Evolutionary conservation across 2,888 invertebrate species (phyloP).

Genomic region (Drosophila peninsularis): DNA sequence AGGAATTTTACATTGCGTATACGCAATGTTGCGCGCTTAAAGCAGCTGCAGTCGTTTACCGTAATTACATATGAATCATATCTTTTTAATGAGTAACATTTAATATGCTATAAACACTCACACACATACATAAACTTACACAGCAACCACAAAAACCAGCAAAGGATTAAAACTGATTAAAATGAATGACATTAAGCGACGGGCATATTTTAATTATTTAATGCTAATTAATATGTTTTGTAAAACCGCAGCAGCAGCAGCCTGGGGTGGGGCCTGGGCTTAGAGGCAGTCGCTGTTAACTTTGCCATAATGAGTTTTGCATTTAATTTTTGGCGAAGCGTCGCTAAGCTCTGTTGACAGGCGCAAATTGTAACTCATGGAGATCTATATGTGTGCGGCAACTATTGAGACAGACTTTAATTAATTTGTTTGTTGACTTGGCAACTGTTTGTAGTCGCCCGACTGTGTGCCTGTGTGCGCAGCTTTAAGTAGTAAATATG

Average conservation of each 20-base stretch:
- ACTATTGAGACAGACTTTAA: slow-evolving; percentile 78
- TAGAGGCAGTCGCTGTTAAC: slow-evolving; percentile 58
- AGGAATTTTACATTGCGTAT: slow-evolving; percentile 13
- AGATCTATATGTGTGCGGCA: slow-evolving; percentile 49
- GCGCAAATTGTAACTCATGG: slow-evolving; percentile 59
- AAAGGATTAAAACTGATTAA: slow-evolving; percentile 76
- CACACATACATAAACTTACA: slow-evolving; percentile 21
- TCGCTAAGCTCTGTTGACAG: slow-evolving; percentile 73
- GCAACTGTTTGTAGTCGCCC: slow-evolving; percentile 54
- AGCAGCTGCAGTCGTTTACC: slow-evolving; percentile 34
- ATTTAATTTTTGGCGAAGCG: slow-evolving; percentile 71
- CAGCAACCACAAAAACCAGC: slow-evolving; percentile 53
- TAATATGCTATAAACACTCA: slow-evolving; percentile 48
- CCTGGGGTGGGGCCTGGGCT: slow-evolving; percentile 18
- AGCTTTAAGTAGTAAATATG: slow-evolving; percentile 57
- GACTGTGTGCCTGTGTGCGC: background rate
- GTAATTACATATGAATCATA: slow-evolving; percentile 51
- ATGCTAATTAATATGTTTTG: slow-evolving; percentile 79
- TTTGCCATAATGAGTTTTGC: slow-evolving; percentile 78
- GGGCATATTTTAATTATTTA: slow-evolving; percentile 79
- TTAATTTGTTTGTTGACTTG: slow-evolving; percentile 80
- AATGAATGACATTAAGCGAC: slow-evolving; percentile 78
- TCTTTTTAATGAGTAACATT: slow-evolving; percentile 64
- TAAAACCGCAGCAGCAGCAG: slow-evolving; percentile 65
- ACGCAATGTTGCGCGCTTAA: slow-evolving; percentile 19